Conservation (phyloP, 2,797 vertebrate species). For the Leucoraja ocellata region DNA sequence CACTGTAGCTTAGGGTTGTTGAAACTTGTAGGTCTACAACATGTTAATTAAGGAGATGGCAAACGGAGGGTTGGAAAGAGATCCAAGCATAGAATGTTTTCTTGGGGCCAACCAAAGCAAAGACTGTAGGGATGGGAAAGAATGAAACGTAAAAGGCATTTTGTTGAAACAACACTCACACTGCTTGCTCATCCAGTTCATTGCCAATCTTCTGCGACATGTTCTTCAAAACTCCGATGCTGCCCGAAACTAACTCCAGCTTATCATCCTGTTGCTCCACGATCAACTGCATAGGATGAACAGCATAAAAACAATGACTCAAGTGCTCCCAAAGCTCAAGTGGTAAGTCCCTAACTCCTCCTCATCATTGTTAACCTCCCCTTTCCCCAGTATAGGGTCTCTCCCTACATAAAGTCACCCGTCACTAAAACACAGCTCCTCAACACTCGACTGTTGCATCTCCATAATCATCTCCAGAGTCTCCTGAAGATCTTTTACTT, state of each 20-base stretch:
- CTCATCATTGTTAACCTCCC: not conserved
- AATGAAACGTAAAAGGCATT: not conserved
- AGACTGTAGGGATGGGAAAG: not conserved
- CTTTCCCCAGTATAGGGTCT: not conserved
- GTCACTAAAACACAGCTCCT: not conserved
- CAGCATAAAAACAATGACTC: not conserved
- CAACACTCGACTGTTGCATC: too few species aligned
- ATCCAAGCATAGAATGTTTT: not conserved
- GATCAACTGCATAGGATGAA: slow-evolving; percentile 69
- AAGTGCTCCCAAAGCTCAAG: not conserved
- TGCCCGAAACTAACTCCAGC: slow-evolving; percentile 92
- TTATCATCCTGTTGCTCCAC: slow-evolving; percentile 90
- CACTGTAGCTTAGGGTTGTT: not conserved
- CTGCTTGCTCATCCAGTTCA: slow-evolving; percentile 92
- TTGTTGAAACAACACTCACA: slow-evolving; percentile 65
- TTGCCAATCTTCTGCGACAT: slow-evolving; percentile 95
- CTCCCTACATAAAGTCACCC: not conserved
- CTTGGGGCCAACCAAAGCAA: not conserved
- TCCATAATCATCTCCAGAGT: too few species aligned
- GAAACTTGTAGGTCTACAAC: not conserved
- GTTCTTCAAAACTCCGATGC: slow-evolving; percentile 94
- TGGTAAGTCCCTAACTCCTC: not conserved
- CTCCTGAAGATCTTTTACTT: too few species aligned
- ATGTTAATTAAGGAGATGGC: not conserved
- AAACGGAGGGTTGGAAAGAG: not conserved